Base-by-base conservation (phyloP, 1,140 invertebrate species). In the Drosophila dunni region DNA sequence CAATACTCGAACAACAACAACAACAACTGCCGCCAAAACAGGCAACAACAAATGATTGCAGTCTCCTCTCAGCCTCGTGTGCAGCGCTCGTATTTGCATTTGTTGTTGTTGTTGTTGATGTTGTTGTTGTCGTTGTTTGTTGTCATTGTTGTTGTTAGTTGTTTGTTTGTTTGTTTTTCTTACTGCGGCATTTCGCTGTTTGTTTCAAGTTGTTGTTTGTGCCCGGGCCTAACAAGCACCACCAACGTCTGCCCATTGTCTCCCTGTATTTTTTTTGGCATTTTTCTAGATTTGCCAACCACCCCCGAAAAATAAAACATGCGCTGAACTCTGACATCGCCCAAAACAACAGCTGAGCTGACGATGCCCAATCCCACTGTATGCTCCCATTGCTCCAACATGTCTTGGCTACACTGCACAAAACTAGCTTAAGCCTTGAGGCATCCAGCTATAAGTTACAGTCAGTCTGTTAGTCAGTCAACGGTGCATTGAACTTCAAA, bases 251-350 rank as follows among this genome's bases (percentile, higher is more conserved):
- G 84, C 84, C 84, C 81, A 86, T 86, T 86, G 84, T 89, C 69
- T 58, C 17, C 36, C 42, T 60, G 15, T 46, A 57, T 54, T 77
- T 71, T 57, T 56, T 61, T 70, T 72, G 84, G 80, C 84, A 84
- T 84, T 86, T 89, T 86, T 86, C 72, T 86, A 83, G 83, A 88
- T 88, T 78, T 79, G 78, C 84, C 83, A 82, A 79, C 74, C 69
- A 79, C 75, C 79, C 79, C 83, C 82, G 63, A 68, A 72, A 75
- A 75, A 75, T 69, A 29, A 75, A 75, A 89, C 84, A 89, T 76
- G 84, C 74, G 75, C 85, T 81, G 85, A 89, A 83, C 84, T 89
- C 64, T 89, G 84, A 89, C 82, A 69, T 75, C 67, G 83, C 62
- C 68, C 62, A 64, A 45, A 63, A 53, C 15, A 34, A 36, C 29